These are phyloP conservation scores for Nephotettix cincticeps DNA, from an alignment of 1,140 invertebrate species.

Conservation along the genomic window DNA sequence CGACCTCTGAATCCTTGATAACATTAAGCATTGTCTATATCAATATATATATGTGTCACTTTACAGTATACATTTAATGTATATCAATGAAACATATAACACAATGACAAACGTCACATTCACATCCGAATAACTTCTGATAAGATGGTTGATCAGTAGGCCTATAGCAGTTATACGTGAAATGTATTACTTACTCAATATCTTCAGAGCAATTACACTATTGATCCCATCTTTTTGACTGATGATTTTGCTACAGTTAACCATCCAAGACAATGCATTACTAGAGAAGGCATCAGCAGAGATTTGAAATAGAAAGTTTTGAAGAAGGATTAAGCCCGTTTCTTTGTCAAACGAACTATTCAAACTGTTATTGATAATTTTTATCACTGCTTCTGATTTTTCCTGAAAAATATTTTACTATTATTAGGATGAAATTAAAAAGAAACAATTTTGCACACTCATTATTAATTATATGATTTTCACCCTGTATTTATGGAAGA, in stretches of 20 bases:
- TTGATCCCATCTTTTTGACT: background rate
- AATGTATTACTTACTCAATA: constrained; percentile 1
- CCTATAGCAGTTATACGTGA: background rate
- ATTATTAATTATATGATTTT: too few species aligned
- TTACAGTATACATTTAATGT: background rate
- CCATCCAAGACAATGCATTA: constrained; percentile 6
- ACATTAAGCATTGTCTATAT: background rate
- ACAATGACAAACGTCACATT: background rate
- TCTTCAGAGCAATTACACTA: background rate
- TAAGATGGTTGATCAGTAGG: background rate
- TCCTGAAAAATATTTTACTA: background rate
- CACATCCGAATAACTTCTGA: background rate
- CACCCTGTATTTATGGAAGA: too few species aligned
- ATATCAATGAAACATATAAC: background rate
- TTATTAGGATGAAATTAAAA: too few species aligned
- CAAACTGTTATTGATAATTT: background rate
- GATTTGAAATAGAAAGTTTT: background rate
- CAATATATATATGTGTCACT: background rate
- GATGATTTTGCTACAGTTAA: background rate
- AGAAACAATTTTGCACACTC: too few species aligned
- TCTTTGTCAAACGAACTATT: constrained; percentile 12
- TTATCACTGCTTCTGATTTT: background rate
- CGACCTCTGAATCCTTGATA: background rate
- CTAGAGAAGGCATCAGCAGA: background rate
- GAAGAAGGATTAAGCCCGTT: background rate